Evolutionary conservation across 2,888 invertebrate species (phyloP).

Genomic region (Xanthia togata): DNA sequence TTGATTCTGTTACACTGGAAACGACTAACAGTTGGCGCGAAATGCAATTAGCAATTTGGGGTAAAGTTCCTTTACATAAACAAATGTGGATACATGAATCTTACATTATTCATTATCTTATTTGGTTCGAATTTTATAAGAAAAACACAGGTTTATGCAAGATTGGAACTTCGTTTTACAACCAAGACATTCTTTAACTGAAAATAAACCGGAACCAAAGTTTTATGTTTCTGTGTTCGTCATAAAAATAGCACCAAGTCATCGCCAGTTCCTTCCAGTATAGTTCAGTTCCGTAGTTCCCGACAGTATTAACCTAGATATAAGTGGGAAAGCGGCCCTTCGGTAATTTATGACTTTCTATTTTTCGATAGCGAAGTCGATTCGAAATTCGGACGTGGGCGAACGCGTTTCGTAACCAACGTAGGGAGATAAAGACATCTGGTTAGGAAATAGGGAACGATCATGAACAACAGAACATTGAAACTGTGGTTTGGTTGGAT

Average conservation of each 20-base stretch:
- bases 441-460: slow-evolving; percentile 59
- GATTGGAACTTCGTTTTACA: slow-evolving; percentile 1
- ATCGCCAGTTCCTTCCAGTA: slow-evolving; percentile 65
- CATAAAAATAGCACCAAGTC: slow-evolving; percentile 59
- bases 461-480: slow-evolving; percentile 45
- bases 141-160: neutral
- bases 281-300: slow-evolving; percentile 66
- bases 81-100: neutral
- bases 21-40: slow-evolving; percentile 1
- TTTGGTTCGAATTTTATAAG: neutral
- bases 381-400: slow-evolving; percentile 86
- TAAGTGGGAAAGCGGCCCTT: slow-evolving; percentile 86
- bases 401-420: slow-evolving; percentile 80
- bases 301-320: slow-evolving; percentile 82
- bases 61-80: neutral
- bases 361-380: slow-evolving; percentile 87
- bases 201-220: slow-evolving; percentile 52
- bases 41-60: neutral
- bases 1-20: slow-evolving; percentile 43
- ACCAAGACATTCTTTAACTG: slow-evolving; percentile 22
- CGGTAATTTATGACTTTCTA: slow-evolving; percentile 88
- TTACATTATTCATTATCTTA: neutral
- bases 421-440: slow-evolving; percentile 68
- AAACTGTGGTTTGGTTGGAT: slow-evolving; percentile 12
- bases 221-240: slow-evolving; percentile 49